These are phyloP conservation scores for Hoplias malabaricus DNA, from an alignment of 2,113 vertebrate species.

Conservation along the genomic window DNA sequence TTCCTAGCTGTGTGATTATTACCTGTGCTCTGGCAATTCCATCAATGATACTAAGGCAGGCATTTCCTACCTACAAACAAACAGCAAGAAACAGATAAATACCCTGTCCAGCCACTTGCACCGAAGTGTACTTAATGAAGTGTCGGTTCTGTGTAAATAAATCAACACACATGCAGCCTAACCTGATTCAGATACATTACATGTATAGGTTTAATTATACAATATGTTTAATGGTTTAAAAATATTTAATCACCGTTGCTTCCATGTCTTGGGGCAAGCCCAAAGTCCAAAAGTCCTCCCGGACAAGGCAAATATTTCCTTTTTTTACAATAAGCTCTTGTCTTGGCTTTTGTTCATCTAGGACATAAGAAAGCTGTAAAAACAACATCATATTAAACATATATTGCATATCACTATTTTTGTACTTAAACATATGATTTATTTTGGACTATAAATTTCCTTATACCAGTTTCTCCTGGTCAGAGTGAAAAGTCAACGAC, in stretches of 20 bases:
- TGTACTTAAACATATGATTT: too few relatives aligned
- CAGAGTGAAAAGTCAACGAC: too few relatives aligned
- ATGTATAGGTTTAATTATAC: neutral
- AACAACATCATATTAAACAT: too few relatives aligned
- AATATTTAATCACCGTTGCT: neutral
- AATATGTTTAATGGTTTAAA: neutral
- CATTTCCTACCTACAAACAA: conserved; percentile 9
- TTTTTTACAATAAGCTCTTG: conserved; percentile 18
- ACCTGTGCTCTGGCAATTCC: conserved; percentile 5
- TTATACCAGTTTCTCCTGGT: too few relatives aligned
- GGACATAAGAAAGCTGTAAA: too few relatives aligned
- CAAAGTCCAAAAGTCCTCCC: conserved; percentile 7
- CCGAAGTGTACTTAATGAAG: too few relatives aligned
- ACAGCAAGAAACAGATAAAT: too few relatives aligned
- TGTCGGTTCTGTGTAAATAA: too few relatives aligned
- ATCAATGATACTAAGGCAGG: conserved; percentile 7
- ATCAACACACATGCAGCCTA: neutral
- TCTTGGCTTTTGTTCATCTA: too few relatives aligned
- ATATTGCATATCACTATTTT: too few relatives aligned
- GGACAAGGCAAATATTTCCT: neutral
- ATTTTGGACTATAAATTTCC: too few relatives aligned
- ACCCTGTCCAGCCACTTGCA: too few relatives aligned
- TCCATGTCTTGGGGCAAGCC: conserved; percentile 15
- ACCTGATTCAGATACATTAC: neutral
- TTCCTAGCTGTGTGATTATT: neutral